A percentile compares a stretch with the other conserved stretches of the same genome.
Conservation (phyloP, 2,113 vertebrate species). For the Oenanthe oenanthe region DNA sequence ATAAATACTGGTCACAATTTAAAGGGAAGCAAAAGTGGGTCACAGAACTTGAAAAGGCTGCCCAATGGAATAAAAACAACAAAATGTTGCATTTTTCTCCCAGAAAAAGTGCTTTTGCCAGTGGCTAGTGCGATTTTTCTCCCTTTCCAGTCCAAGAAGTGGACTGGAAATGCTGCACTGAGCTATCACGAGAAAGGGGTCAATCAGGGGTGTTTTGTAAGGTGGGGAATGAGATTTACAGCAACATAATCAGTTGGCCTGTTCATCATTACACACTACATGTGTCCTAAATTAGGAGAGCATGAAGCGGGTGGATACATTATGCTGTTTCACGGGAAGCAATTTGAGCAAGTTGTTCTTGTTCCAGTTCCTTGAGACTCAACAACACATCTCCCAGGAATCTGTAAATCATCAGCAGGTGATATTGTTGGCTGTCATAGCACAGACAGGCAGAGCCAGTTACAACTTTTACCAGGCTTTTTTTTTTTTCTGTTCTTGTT, state of each 20-base stretch:
- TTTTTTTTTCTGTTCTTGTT: background rate
- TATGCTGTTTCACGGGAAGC: background rate
- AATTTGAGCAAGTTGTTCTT: background rate
- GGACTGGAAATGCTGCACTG: background rate
- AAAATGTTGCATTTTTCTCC: background rate
- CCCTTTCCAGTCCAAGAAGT: background rate
- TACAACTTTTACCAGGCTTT: background rate
- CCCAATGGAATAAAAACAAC: background rate
- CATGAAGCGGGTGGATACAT: background rate
- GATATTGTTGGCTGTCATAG: conserved; percentile 22
- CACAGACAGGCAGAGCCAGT: background rate
- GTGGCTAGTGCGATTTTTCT: background rate
- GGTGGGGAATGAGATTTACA: conserved; percentile 33
- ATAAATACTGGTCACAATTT: background rate
- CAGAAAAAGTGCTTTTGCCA: background rate
- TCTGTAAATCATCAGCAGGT: conserved; percentile 59
- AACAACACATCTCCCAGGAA: conserved; percentile 21
- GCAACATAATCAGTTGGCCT: background rate
- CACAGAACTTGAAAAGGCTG: conserved; percentile 17
- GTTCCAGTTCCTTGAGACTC: conserved; percentile 36
- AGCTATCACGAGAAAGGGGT: background rate
- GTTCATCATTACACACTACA: background rate
- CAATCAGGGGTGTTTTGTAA: conserved; percentile 10
- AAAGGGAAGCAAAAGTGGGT: background rate
- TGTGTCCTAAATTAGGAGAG: conserved; percentile 12